Evolutionary conservation across 2,797 vertebrate genomes (phyloP), one percentile per base, ranked within the genome.

Genomic region (Pangasius djambal): DNA sequence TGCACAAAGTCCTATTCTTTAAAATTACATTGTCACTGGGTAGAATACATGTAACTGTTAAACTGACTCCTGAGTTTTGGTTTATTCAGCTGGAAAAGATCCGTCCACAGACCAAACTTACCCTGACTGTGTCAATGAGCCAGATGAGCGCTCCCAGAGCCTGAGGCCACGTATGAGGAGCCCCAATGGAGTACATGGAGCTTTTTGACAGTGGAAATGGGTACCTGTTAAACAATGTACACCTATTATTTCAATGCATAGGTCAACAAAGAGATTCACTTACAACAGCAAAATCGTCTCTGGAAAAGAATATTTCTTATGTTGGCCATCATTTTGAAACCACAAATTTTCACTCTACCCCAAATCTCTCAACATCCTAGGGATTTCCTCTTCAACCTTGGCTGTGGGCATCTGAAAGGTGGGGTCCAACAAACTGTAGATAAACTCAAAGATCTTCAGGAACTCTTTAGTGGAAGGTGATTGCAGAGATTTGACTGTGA

Each of bases 141-240:
- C 99, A 99, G 91, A 98, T 94, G 88, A 99, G 96, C 90, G 98
- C 97, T 77, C 97, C 96, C 77, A 99, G 97, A 6, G 98, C 98
- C 95, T 98, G 98, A 88, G 98, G 99, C 98, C 98, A 99, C 0
- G 98, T 99, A 89, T 99, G 98, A 22, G 98, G 99, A 57, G 99
- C 99, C 78, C 98, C 99, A 25, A 99, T 98, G 0, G 98, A 99
- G 91, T 98, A 99, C 97, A 99, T 98, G 55, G 98, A 99, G 89
- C 96, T 97, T 95, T 99, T 99, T 40, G 98, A 98, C 89, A 99
- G 94, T 48, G 96, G 92, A 94, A 99, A 99, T 8, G 98, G 98
- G 92, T 99, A 99, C 92, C 99, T 99, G 87, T 6, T 94, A 92
- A 89, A 90, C 34, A n/a, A 87, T 3, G 82, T 10, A 65, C 28